A percentile compares a stretch with the other conserved stretches of the same genome.
Evolutionary conservation across 2,113 vertebrate genomes (phyloP).

Genomic region (Xerus inauris): DNA sequence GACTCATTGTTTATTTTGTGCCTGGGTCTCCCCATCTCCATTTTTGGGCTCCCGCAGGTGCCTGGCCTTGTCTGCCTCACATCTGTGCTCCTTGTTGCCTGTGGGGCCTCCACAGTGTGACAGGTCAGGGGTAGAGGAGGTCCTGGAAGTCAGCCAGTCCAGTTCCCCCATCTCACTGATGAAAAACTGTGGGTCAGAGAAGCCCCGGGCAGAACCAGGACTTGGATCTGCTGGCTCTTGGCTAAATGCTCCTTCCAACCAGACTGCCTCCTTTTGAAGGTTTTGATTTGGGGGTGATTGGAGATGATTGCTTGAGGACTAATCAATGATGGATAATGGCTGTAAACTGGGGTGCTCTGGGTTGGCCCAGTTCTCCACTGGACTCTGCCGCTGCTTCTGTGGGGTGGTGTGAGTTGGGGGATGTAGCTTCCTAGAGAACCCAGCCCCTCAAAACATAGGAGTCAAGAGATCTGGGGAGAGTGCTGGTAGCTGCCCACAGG

Average conservation of each 20-base stretch:
- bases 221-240: not conserved
- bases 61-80: not conserved
- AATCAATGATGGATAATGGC: not conserved
- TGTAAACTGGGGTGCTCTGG: not conserved
- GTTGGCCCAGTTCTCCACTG: not conserved
- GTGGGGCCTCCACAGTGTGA: not conserved
- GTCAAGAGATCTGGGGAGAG: not conserved
- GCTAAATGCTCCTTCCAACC: not conserved
- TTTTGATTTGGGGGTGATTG: not conserved
- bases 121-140: not conserved
- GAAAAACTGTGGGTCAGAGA: not conserved
- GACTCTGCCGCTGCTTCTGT: not conserved
- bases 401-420: not conserved
- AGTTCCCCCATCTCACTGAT: not conserved
- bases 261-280: not conserved
- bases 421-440: not conserved
- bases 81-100: not conserved
- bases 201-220: not conserved
- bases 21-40: not conserved
- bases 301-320: not conserved
- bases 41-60: not conserved
- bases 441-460: not conserved
- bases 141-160: too few species aligned
- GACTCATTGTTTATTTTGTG: not conserved
- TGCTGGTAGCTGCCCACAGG: not conserved